A percentile compares a stretch with the other conserved stretches of the same genome.
Evolutionary conservation across 2,888 invertebrate genomes (phyloP).

Genomic region (Chironomus tentans): DNA sequence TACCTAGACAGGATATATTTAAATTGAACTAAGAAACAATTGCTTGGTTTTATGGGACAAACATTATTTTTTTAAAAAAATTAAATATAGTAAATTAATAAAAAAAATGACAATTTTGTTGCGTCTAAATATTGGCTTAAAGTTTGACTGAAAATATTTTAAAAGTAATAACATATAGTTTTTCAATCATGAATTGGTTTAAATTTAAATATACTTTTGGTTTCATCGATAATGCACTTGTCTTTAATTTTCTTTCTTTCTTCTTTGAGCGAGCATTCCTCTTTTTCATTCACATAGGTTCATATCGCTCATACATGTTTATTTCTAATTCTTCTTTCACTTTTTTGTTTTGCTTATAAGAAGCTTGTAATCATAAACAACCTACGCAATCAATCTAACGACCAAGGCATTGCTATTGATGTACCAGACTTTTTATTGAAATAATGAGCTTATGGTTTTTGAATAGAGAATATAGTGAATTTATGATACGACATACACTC

Average conservation of each 20-base stretch:
- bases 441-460: slow-evolving; percentile 23
- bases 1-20: too few species aligned
- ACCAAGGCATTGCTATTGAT: slow-evolving; percentile 18
- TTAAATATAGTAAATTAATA: too few species aligned
- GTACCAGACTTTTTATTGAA: slow-evolving; percentile 18
- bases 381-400: slow-evolving; percentile 25
- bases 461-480: neutral
- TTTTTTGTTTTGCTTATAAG: neutral
- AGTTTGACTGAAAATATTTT: neutral
- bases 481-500: too few species aligned
- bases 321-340: neutral
- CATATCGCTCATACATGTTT: too few species aligned
- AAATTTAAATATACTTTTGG: slow-evolving; percentile 22
- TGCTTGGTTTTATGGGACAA: too few species aligned
- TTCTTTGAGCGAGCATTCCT: slow-evolving; percentile 12
- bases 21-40: too few species aligned
- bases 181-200: neutral
- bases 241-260: slow-evolving; percentile 22
- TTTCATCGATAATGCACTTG: slow-evolving; percentile 24
- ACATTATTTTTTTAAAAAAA: too few species aligned
- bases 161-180: neutral
- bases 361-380: slow-evolving; percentile 22
- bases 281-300: neutral
- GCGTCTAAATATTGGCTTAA: neutral
- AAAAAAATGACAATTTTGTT: too few species aligned